phyloP scores from a whole-genome alignment of 2,113 vertebrate genomes.

The Sturnus vulgaris region DNA sequence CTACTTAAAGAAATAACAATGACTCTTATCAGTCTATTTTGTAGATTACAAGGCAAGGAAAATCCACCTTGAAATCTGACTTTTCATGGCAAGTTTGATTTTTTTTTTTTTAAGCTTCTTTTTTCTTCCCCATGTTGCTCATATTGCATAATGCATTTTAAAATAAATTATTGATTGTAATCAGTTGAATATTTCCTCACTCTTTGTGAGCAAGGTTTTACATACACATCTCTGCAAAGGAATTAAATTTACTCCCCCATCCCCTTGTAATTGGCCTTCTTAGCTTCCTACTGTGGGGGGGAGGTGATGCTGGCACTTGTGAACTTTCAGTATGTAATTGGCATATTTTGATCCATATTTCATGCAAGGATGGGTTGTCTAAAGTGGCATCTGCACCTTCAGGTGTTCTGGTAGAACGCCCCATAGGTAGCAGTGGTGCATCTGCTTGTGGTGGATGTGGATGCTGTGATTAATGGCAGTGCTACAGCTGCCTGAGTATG shows the following conservation, averaged over 20 bases:
- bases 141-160: neutral
- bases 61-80: neutral
- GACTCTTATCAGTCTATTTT: neutral
- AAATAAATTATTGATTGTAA: neutral
- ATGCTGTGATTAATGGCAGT: conserved; percentile 18
- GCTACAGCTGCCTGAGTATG: neutral
- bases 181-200: neutral
- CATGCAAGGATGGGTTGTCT: neutral
- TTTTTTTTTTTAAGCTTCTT: neutral
- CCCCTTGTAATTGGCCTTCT: neutral
- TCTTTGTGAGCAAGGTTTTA: neutral
- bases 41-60: neutral
- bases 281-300: neutral
- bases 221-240: neutral
- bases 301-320: neutral
- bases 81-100: neutral
- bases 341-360: neutral
- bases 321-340: neutral
- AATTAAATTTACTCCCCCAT: neutral
- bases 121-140: fast-evolving
- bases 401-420: neutral
- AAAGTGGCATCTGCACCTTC: neutral
- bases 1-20: neutral
- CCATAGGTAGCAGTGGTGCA: neutral
- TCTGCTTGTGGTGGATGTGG: neutral